Evolutionary conservation across 2,113 vertebrate genomes (phyloP), one percentile per base, ranked within the genome.

Genomic region (Lampris megalopsis): DNA sequence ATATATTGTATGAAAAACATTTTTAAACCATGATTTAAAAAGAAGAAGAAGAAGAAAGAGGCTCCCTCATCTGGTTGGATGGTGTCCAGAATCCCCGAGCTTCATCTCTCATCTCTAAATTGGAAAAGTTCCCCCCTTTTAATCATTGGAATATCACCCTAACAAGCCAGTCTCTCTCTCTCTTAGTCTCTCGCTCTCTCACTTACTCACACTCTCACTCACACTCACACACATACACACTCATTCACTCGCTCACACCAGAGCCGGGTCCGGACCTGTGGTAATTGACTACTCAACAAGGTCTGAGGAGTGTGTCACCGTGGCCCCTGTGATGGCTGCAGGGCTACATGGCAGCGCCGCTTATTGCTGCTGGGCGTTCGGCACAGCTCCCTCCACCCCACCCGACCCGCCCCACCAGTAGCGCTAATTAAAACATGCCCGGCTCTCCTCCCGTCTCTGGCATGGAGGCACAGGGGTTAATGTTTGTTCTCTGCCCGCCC

Each of bases 261-360:
- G 80, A 71, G 73, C 77, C 3, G 72, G 67, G 61, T 80, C 64
- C 0, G 59, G 72, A 24, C 24, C 83, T 84, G 83, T 86, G 82
- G 90, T 92, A 92, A 93, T 92, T 92, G 89, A 87, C 82, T 88
- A 77, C 77, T 91, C 89, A 90, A 90, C 88, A 68, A 88, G 85
- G 87, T 83, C 85, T 61, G 67, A 80, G 84, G 85, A 85, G 74
- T 13, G 87, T 88, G 90, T 81, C 80, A 71, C 66, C 42, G 3
- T n/a, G 64, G 82, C 87, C 80, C 75, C 74, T 5, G 48, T 73
- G 77, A 85, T 57, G 86, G 83, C 88, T 86, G 79, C 42, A 3
- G 87, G 86, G 80, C 84, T 63, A 66, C 56, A 80, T 77, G 86
- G 80, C 82, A 63, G 65, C 77, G 3, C 61, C 1, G 65, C 78